These are phyloP conservation scores for Mola mola DNA, from an alignment of 2,113 vertebrate species.

Conservation along the genomic window DNA sequence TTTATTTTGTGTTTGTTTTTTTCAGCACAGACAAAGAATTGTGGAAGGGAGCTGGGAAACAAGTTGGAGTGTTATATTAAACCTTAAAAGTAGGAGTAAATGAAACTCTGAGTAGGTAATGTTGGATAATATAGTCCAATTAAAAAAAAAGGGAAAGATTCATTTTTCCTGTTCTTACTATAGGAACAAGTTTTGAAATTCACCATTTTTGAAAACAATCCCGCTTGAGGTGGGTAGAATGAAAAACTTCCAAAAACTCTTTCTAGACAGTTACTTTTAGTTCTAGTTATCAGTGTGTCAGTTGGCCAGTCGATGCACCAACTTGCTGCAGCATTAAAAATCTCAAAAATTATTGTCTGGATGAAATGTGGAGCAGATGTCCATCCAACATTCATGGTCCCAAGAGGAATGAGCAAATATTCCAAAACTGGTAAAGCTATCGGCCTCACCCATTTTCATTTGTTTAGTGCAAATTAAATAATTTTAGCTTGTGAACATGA, in stretches of 20 bases:
- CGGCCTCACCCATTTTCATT: no score
- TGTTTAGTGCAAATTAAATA: no score
- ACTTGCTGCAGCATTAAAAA: background rate
- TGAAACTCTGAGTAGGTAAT: no score
- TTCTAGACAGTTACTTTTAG: background rate
- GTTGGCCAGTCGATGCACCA: background rate
- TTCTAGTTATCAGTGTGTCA: background rate
- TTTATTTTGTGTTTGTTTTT: background rate
- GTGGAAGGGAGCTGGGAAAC: background rate
- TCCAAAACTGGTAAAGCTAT: background rate
- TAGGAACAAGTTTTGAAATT: no score
- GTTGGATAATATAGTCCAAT: no score
- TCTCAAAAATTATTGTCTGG: background rate
- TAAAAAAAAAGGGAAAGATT: no score
- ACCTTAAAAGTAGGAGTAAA: no score
- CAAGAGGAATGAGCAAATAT: background rate
- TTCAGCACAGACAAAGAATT: background rate
- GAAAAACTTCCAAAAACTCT: no score
- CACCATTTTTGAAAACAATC: no score
- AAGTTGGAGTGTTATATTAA: no score
- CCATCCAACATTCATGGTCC: background rate
- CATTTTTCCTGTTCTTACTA: no score
- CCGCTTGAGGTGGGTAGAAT: no score
- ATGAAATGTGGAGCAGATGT: background rate
- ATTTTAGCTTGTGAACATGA: background rate